These are phyloP conservation scores for Mirounga angustirostris DNA, from an alignment of 2,113 vertebrate genomes.

Conservation along the genomic window DNA sequence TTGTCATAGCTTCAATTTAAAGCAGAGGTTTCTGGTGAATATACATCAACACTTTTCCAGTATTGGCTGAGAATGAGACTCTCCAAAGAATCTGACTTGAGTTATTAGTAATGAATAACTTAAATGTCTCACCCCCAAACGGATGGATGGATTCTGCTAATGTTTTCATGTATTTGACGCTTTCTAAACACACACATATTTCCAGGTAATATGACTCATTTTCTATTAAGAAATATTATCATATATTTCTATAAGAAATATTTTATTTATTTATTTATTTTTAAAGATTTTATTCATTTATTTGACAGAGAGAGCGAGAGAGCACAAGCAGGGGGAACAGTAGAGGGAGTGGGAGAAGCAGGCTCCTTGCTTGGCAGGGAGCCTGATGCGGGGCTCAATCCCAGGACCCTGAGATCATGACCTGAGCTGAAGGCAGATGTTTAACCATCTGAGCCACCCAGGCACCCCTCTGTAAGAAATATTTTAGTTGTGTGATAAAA, in stretches of 20 bases:
- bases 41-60: constrained; percentile 79
- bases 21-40: constrained; percentile 72
- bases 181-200: constrained; percentile 63
- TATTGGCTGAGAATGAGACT: constrained; percentile 79
- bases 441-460: no score
- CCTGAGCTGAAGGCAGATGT: no score
- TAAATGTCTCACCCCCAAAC: constrained; percentile 80
- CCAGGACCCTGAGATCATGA: no score
- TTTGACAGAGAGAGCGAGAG: no score
- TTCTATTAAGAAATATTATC: not conserved
- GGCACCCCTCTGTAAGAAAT: not conserved
- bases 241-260: not conserved
- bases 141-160: constrained; percentile 77
- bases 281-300: no score
- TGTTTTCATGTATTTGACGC: constrained; percentile 73
- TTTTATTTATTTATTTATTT: not conserved
- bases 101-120: constrained; percentile 85
- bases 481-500: not conserved
- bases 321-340: no score
- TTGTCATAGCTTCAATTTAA: constrained; percentile 24
- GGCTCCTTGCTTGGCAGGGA: no score
- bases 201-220: constrained; percentile 7
- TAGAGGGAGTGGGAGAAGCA: no score
- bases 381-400: no score
- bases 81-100: constrained; percentile 80